Conservation (phyloP, 2,797 vertebrate genomes). For the Selene dorsalis region DNA sequence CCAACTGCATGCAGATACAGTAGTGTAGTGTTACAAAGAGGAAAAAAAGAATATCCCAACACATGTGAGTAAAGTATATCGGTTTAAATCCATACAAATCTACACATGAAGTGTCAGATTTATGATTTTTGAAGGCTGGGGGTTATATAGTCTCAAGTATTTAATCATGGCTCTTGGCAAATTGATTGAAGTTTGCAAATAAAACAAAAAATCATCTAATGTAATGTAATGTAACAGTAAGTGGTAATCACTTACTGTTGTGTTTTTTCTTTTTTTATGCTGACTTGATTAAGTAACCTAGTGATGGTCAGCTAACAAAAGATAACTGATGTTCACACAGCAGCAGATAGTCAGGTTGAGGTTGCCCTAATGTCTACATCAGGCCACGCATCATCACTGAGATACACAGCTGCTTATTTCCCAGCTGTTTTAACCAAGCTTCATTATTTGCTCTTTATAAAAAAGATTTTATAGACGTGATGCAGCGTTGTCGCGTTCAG, state of each 20-base stretch:
- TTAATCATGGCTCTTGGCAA: no score
- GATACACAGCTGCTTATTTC: neutral
- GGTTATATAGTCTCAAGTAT: no score
- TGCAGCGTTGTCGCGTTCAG: neutral
- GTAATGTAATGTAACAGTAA: no score
- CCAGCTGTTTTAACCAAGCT: neutral
- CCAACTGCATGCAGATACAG: neutral
- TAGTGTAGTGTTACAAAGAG: neutral
- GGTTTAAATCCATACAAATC: no score
- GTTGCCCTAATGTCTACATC: no score
- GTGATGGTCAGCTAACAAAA: neutral
- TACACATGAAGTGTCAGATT: no score
- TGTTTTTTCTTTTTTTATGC: neutral
- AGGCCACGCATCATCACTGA: neutral
- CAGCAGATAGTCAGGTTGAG: neutral
- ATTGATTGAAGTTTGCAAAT: neutral
- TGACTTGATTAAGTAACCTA: neutral
- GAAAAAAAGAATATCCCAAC: neutral
- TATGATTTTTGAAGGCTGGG: no score
- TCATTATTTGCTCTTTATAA: neutral
- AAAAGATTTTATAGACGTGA: neutral
- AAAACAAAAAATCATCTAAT: neutral
- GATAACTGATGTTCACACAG: neutral
- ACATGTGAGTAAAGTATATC: neutral
- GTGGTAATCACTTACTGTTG: neutral